Conservation (phyloP, 1,140 invertebrate genomes). For the Megalopta genalis region DNA sequence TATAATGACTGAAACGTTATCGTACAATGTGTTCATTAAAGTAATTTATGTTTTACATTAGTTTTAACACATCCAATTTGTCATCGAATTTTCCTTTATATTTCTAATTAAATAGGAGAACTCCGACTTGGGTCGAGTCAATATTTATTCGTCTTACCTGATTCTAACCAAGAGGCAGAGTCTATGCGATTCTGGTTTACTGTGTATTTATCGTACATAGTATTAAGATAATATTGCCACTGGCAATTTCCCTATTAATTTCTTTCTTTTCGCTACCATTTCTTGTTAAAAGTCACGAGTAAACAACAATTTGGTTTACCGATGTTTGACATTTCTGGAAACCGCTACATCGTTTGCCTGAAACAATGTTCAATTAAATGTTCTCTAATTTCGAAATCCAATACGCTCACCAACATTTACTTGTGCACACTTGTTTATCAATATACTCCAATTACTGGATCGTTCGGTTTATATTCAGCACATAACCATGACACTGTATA, state of each 20-base stretch:
- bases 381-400: constrained; percentile 44
- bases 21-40: too few species aligned
- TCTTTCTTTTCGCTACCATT: neutral
- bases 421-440: constrained; percentile 42
- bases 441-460: constrained; percentile 33
- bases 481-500: neutral
- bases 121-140: too few species aligned
- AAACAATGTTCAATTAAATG: constrained; percentile 53
- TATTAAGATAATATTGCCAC: neutral
- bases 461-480: constrained; percentile 26
- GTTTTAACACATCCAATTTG: too few species aligned
- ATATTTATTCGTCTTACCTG: neutral
- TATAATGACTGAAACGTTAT: too few species aligned
- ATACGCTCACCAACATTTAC: constrained; percentile 44
- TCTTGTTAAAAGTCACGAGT: constrained; percentile 21
- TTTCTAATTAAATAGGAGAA: too few species aligned
- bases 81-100: too few species aligned
- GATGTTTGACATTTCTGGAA: constrained; percentile 16
- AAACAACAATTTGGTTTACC: constrained; percentile 46
- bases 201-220: too few species aligned
- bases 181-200: neutral
- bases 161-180: neutral
- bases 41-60: too few species aligned
- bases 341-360: constrained; percentile 35
- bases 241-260: neutral